Conservation (phyloP, 2,797 vertebrate genomes). For the Gallinago nigripennis region DNA sequence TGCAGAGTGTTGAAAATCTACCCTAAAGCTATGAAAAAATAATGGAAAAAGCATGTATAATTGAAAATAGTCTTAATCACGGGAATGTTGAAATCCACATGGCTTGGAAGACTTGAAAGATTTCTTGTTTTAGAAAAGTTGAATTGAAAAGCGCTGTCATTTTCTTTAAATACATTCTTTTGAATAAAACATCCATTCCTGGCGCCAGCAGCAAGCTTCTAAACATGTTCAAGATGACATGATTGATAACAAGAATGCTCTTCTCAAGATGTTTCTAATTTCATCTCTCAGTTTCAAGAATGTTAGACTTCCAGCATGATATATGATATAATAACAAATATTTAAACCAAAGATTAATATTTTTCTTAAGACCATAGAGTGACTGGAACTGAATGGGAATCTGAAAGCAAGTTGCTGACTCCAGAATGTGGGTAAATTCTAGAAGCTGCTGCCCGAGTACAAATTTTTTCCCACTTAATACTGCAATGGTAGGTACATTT, state of each 20-base stretch:
- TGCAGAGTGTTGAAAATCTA: conserved; percentile 55
- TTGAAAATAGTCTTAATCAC: conserved; percentile 65
- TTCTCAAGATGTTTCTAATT: conserved; percentile 79
- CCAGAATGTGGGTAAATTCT: conserved; percentile 3
- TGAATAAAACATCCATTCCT: conserved; percentile 79
- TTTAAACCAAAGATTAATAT: conserved; percentile 51
- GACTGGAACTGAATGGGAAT: conserved; percentile 39
- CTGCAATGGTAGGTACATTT: neutral
- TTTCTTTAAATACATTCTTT: conserved; percentile 79
- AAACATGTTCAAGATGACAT: conserved; percentile 77
- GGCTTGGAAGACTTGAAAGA: conserved; percentile 58
- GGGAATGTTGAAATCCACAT: conserved; percentile 38
- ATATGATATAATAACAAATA: conserved; percentile 57
- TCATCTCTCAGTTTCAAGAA: conserved; percentile 68
- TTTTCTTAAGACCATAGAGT: conserved; percentile 37
- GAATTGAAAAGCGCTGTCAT: conserved; percentile 75
- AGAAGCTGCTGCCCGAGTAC: conserved; percentile 1
- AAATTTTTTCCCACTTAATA: neutral
- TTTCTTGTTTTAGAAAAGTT: conserved; percentile 68
- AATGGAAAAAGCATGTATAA: conserved; percentile 63
- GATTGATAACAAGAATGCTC: conserved; percentile 76
- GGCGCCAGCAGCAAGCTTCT: conserved; percentile 73
- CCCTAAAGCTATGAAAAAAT: conserved; percentile 66
- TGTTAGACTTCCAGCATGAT: conserved; percentile 60
- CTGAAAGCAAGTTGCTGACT: conserved; percentile 46